These are phyloP conservation scores for Sitodiplosis mosellana DNA, from an alignment of 1,140 invertebrate genomes.

Conservation along the genomic window DNA sequence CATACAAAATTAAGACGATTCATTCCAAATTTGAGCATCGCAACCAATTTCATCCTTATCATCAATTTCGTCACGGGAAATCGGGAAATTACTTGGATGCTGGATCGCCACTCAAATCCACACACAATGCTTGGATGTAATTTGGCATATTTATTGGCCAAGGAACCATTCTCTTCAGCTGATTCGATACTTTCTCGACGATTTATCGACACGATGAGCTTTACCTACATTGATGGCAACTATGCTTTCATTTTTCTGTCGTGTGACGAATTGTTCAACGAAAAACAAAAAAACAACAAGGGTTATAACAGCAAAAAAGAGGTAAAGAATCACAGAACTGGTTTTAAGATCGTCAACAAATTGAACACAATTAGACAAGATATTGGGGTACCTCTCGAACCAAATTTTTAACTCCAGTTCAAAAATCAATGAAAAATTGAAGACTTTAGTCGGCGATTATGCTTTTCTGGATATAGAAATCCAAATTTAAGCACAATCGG, in stretches of 20 bases:
- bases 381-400: no score
- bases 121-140: slow-evolving; percentile 44
- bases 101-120: slow-evolving; percentile 76
- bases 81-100: slow-evolving; percentile 36
- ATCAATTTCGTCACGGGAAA: slow-evolving; percentile 53
- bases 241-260: slow-evolving; percentile 13
- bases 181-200: slow-evolving; percentile 35
- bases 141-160: slow-evolving; percentile 41
- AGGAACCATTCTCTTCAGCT: slow-evolving; percentile 43
- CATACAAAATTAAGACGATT: no score
- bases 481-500: no score
- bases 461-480: no score
- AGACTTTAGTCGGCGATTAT: no score
- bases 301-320: no score
- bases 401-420: no score
- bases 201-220: slow-evolving; percentile 51
- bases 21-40: slow-evolving; percentile 49
- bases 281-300: slow-evolving; percentile 1
- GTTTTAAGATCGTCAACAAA: no score
- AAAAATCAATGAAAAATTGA: no score
- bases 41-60: slow-evolving; percentile 41
- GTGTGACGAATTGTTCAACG: no score
- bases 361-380: no score
- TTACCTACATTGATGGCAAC: slow-evolving; percentile 38
- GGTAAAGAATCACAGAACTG: no score